phyloP scores from a whole-genome alignment of 2,888 invertebrate species.

The Drosophila vallismaia region DNA sequence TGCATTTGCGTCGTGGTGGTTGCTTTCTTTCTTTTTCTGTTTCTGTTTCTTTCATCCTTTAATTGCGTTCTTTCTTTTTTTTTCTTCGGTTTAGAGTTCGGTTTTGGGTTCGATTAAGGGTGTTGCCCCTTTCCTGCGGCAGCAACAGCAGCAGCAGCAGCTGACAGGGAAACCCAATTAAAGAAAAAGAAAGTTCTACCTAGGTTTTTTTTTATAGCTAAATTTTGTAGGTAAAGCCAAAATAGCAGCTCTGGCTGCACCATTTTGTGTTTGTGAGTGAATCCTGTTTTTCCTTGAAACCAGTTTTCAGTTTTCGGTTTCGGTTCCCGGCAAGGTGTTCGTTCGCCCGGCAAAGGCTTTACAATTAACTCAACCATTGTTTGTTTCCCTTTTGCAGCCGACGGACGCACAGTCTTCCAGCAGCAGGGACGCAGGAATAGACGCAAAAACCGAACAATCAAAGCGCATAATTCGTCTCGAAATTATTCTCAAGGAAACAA shows the following conservation, averaged over 20 bases:
- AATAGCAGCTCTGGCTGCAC: constrained; percentile 53
- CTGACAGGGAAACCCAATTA: not conserved
- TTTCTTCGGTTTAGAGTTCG: constrained; percentile 38
- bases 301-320: constrained; percentile 50
- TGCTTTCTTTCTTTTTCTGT: constrained; percentile 13
- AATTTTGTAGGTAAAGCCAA: constrained; percentile 1
- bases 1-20: constrained; percentile 60
- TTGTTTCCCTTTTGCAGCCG: constrained; percentile 33
- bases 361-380: constrained; percentile 39
- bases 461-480: constrained; percentile 19
- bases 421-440: constrained; percentile 6
- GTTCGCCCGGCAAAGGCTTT: constrained; percentile 6
- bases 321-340: constrained; percentile 20
- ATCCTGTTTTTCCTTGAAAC: constrained; percentile 79
- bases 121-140: constrained; percentile 22
- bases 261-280: constrained; percentile 68
- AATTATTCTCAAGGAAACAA: constrained; percentile 19
- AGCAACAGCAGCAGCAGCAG: constrained; percentile 14
- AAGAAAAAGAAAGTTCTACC: too few species aligned
- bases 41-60: constrained; percentile 64
- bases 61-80: constrained; percentile 67
- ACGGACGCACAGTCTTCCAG: constrained; percentile 45
- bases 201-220: not conserved
- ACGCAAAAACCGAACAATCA: constrained; percentile 46
- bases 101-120: constrained; percentile 22